phyloP scores from a whole-genome alignment of 2,797 vertebrate genomes.

The Microctenopoma lineatum region DNA sequence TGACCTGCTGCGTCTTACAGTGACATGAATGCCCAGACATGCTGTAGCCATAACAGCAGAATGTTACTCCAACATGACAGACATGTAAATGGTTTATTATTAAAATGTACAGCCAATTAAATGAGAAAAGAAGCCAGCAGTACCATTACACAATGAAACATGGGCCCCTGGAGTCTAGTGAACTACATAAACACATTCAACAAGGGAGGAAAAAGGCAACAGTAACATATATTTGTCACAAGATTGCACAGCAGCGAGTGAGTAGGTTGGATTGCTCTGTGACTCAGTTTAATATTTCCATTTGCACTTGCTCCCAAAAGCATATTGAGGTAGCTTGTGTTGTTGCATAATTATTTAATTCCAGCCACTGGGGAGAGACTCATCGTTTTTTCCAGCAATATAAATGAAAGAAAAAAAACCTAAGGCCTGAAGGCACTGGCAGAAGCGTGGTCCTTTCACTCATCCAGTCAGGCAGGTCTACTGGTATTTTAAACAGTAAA shows the following conservation, averaged over 20 bases:
- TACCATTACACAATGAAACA: slow-evolving; percentile 50
- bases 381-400: neutral
- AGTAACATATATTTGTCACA: slow-evolving; percentile 33
- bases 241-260: slow-evolving; percentile 4
- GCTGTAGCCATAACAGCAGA: slow-evolving; percentile 23
- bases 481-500: too few relatives aligned
- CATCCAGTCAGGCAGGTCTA: too few relatives aligned
- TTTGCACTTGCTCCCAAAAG: slow-evolving; percentile 4
- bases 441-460: too few relatives aligned
- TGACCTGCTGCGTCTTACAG: slow-evolving; percentile 32
- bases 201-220: slow-evolving; percentile 23
- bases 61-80: neutral
- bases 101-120: slow-evolving; percentile 55
- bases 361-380: neutral
- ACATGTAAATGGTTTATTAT: slow-evolving; percentile 54
- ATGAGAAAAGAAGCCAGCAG: slow-evolving; percentile 53
- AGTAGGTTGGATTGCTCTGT: slow-evolving; percentile 16
- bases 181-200: slow-evolving; percentile 51
- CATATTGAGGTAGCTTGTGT: neutral
- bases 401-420: slow-evolving; percentile 1
- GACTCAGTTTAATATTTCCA: slow-evolving; percentile 25
- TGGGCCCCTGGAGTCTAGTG: slow-evolving; percentile 53
- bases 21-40: slow-evolving; percentile 45
- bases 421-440: neutral
- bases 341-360: neutral